A percentile compares a stretch with the other conserved stretches of the same genome.
Conservation (phyloP, 2,888 invertebrate genomes). For the Chloromyia formosa region DNA sequence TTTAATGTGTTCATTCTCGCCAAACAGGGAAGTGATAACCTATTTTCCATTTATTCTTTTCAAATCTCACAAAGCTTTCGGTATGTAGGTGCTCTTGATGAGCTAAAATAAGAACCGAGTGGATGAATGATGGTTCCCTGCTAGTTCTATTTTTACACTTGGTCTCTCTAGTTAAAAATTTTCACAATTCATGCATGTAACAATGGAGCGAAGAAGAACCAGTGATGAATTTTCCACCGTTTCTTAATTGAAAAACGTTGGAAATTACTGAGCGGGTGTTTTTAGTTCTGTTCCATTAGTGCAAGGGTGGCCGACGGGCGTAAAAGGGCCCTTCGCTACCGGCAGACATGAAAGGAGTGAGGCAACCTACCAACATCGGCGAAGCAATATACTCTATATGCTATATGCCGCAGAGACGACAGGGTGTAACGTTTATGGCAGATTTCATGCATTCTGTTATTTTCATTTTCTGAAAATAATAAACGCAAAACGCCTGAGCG, state of each 20-base stretch:
- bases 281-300: constrained; percentile 35
- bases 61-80: neutral
- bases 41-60: constrained; percentile 7
- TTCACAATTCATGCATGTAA: constrained; percentile 12
- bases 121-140: neutral
- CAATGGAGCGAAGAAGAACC: constrained; percentile 5
- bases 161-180: neutral
- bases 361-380: too few species aligned
- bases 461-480: constrained; percentile 31
- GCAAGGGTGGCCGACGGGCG: neutral
- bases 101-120: neutral
- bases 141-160: neutral
- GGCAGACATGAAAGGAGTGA: neutral
- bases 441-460: constrained; percentile 14
- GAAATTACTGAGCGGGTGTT: constrained; percentile 7
- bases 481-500: constrained; percentile 25
- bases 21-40: constrained; percentile 28
- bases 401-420: too few species aligned
- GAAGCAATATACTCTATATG: too few species aligned
- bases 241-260: constrained; percentile 4
- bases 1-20: constrained; percentile 53
- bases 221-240: constrained; percentile 20
- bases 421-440: constrained; percentile 19
- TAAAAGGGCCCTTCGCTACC: neutral
- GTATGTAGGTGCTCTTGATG: constrained; percentile 2